These are phyloP conservation scores for Porites divaricata DNA, from an alignment of 92 coral and sea anemone species.

Conservation along the genomic window DNA sequence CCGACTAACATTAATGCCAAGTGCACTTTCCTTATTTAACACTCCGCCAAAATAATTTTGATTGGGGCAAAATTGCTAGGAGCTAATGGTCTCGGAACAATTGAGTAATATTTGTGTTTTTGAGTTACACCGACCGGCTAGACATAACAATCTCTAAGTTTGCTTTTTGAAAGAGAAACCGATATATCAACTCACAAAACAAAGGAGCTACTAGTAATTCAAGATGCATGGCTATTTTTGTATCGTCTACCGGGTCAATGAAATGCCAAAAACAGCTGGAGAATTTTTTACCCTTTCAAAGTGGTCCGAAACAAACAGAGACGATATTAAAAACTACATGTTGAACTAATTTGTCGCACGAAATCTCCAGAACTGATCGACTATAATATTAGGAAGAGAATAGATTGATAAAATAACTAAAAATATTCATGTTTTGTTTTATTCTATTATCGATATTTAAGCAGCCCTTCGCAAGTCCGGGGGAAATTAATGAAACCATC, in stretches of 20 bases:
- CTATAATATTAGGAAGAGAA: too few relatives aligned
- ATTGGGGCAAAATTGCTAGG: background rate
- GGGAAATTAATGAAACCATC: too few relatives aligned
- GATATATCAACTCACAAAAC: conserved; percentile 52
- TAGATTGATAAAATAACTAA: too few relatives aligned
- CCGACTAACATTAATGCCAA: conserved; percentile 25
- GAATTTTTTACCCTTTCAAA: background rate
- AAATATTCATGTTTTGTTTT: too few relatives aligned
- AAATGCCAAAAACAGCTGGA: conserved; percentile 33
- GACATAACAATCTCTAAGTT: conserved; percentile 48
- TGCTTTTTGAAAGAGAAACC: conserved; percentile 43
- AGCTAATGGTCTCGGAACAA: conserved; percentile 26
- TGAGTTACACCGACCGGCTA: conserved; percentile 11
- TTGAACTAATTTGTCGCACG: background rate
- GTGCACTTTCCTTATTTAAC: conserved; percentile 31
- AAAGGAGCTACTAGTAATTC: conserved; percentile 42
- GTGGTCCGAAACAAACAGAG: background rate
- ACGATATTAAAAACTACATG: background rate
- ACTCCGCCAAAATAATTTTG: conserved; percentile 21
- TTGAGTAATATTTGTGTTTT: conserved; percentile 30
- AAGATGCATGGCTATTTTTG: conserved; percentile 45
- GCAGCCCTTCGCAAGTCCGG: too few relatives aligned
- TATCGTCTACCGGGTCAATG: conserved; percentile 32
- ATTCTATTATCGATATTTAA: too few relatives aligned
- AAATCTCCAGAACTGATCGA: background rate